A percentile compares a stretch with the other conserved stretches of the same genome.
phyloP scores from a whole-genome alignment of 2,113 vertebrate genomes.

The Sebastes schlegelii region DNA sequence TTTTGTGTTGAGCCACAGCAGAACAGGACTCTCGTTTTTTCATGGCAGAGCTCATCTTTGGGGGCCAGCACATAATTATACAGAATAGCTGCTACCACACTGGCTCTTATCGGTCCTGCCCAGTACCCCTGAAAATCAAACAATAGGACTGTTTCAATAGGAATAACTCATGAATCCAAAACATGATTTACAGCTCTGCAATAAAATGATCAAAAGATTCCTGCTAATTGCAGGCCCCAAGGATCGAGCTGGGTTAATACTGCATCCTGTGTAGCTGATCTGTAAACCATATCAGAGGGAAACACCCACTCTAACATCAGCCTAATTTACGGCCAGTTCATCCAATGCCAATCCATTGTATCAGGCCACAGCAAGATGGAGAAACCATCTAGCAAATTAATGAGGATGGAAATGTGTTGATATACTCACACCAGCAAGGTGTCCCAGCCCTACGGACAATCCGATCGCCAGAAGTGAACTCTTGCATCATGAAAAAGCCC shows the following conservation, averaged over 20 bases:
- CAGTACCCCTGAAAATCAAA: slow-evolving; percentile 70
- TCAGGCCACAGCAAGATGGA: slow-evolving; percentile 11
- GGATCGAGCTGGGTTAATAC: slow-evolving; percentile 89
- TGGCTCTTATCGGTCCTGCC: slow-evolving; percentile 67
- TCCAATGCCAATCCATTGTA: slow-evolving; percentile 38
- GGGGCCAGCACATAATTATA: slow-evolving; percentile 89
- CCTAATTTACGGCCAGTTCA: slow-evolving; percentile 26
- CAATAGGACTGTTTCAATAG: background rate
- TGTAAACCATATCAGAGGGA: slow-evolving; percentile 59
- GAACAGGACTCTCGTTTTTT: slow-evolving; percentile 83
- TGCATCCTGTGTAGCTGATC: slow-evolving; percentile 90
- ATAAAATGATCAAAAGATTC: slow-evolving; percentile 85
- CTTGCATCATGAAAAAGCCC: background rate
- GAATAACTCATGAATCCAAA: background rate
- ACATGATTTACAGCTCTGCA: background rate
- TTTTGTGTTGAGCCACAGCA: background rate
- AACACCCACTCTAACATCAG: slow-evolving; percentile 27
- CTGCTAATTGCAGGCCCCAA: slow-evolving; percentile 85
- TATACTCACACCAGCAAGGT: slow-evolving; percentile 87
- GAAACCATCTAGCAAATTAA: slow-evolving; percentile 41
- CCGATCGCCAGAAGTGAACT: slow-evolving; percentile 83
- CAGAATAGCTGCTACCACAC: slow-evolving; percentile 75
- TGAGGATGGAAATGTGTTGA: slow-evolving; percentile 23
- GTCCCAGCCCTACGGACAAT: slow-evolving; percentile 86
- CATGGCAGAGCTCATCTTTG: slow-evolving; percentile 75